phyloP scores from a whole-genome alignment of 2,888 invertebrate genomes.

The Caenorhabditis auriculariae region DNA sequence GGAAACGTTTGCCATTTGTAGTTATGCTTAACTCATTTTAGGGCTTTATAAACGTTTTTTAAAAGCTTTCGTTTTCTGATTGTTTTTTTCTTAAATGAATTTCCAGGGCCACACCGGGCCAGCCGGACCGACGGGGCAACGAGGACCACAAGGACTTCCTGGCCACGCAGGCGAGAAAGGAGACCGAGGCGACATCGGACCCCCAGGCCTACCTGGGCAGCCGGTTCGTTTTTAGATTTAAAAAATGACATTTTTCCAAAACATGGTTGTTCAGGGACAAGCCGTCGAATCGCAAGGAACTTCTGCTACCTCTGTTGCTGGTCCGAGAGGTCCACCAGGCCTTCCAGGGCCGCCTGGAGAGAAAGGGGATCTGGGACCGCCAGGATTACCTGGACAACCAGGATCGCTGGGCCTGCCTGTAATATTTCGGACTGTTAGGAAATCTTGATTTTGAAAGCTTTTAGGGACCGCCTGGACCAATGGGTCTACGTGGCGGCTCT shows the following conservation, averaged over 20 bases:
- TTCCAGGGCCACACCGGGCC: slow-evolving; percentile 23
- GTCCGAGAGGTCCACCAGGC: slow-evolving; percentile 50
- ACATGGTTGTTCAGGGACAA: slow-evolving; percentile 12
- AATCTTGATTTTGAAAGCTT: no score
- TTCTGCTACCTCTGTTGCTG: slow-evolving; percentile 12
- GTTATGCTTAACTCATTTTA: no score
- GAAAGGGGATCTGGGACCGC: slow-evolving; percentile 49
- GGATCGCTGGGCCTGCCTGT: slow-evolving; percentile 54
- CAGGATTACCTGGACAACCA: slow-evolving; percentile 48
- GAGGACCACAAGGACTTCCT: slow-evolving; percentile 56
- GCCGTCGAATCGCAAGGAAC: slow-evolving; percentile 24
- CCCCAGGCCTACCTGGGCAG: slow-evolving; percentile 55
- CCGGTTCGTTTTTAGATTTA: slow-evolving; percentile 27
- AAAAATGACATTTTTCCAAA: neutral
- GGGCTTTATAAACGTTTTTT: no score
- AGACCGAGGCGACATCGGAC: slow-evolving; percentile 59
- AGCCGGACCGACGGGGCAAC: slow-evolving; percentile 28
- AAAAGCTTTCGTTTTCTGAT: no score
- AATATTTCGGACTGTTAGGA: slow-evolving; percentile 43
- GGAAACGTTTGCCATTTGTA: no score
- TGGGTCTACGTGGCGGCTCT: slow-evolving; percentile 50
- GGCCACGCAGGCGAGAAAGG: slow-evolving; percentile 59
- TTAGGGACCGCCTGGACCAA: slow-evolving; percentile 55
- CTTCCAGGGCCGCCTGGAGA: slow-evolving; percentile 50
- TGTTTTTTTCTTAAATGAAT: neutral